A percentile compares a stretch with the other conserved stretches of the same genome.
phyloP scores from a whole-genome alignment of 53 echinoderm and acorn worm species.

The Glandiceps talaboti region DNA sequence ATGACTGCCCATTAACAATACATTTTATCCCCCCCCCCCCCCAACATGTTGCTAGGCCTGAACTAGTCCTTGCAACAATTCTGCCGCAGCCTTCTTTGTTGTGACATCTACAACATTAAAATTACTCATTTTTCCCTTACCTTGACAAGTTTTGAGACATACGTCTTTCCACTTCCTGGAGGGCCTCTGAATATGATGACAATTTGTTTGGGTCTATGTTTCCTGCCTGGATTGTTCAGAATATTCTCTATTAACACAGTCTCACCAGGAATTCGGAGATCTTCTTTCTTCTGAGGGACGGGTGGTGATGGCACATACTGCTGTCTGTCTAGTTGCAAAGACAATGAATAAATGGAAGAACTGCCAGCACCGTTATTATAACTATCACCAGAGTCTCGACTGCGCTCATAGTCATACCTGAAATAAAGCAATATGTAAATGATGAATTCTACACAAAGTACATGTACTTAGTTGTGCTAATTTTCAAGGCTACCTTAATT shows the following conservation, averaged over 20 bases:
- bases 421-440: neutral
- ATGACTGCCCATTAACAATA: too few species aligned
- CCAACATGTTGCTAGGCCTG: too few species aligned
- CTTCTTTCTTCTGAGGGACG: too few species aligned
- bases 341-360: neutral
- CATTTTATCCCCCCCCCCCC: too few species aligned
- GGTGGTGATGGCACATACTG: neutral
- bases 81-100: too few species aligned
- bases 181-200: constrained; percentile 80
- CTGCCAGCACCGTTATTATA: neutral
- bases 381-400: neutral
- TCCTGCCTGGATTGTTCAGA: constrained; percentile 72
- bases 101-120: too few species aligned
- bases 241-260: constrained; percentile 44
- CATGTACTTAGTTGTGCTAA: too few species aligned
- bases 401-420: neutral
- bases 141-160: constrained; percentile 87
- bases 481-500: too few species aligned
- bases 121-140: too few species aligned
- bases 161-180: constrained; percentile 92
- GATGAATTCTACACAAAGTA: neutral
- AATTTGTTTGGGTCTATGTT: constrained; percentile 58
- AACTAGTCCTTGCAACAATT: too few species aligned
- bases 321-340: neutral
- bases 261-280: neutral